These are phyloP conservation scores for Harpalus rubripes DNA, from an alignment of 2,888 invertebrate genomes.

Conservation along the genomic window DNA sequence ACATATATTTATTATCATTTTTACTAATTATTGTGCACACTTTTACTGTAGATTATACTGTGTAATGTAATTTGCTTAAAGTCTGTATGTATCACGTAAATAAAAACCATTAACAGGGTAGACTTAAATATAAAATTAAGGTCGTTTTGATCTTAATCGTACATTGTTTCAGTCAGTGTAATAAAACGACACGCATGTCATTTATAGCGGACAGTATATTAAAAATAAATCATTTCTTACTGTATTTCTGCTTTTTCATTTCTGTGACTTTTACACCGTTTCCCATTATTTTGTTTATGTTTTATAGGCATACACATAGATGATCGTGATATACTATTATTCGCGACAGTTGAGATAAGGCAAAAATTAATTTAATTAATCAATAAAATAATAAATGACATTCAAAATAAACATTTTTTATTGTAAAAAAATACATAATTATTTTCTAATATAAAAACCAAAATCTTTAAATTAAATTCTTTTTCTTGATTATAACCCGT, in stretches of 20 bases:
- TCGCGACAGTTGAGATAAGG: no score
- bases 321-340: neutral
- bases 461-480: no score
- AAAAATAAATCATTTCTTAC: constrained; percentile 67
- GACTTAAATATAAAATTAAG: constrained; percentile 61
- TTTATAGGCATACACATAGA: neutral
- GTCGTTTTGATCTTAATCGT: constrained; percentile 53
- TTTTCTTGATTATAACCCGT: no score
- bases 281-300: neutral
- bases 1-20: constrained; percentile 57
- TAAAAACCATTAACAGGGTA: constrained; percentile 66
- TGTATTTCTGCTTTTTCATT: constrained; percentile 51
- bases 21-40: constrained; percentile 65
- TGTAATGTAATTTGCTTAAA: constrained; percentile 65
- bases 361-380: no score
- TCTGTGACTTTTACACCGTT: neutral
- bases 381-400: no score
- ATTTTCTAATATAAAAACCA: no score
- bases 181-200: constrained; percentile 62
- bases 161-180: constrained; percentile 65
- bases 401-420: no score
- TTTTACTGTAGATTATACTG: constrained; percentile 63
- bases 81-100: constrained; percentile 63
- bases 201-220: constrained; percentile 65
- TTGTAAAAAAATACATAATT: no score